Conservation (phyloP, 2,113 vertebrate species). For the Mesembrinibis cayennensis region DNA sequence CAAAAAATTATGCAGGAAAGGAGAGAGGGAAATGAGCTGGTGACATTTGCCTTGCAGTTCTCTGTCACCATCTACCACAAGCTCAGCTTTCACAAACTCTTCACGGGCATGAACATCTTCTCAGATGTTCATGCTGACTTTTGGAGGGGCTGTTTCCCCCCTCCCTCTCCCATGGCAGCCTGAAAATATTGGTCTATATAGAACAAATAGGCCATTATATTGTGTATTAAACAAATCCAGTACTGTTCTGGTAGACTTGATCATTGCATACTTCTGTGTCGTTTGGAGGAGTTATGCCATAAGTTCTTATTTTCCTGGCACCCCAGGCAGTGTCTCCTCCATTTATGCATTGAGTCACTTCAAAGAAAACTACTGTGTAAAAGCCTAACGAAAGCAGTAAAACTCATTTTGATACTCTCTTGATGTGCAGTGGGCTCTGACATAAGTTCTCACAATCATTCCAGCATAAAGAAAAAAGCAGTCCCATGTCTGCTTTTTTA, state of each 20-base stretch:
- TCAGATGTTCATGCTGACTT: background rate
- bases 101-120: background rate
- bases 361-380: slow-evolving; percentile 20
- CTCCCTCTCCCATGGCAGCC: background rate
- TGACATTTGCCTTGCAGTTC: background rate
- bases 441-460: background rate
- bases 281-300: background rate
- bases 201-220: background rate
- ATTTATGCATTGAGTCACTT: background rate
- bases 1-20: background rate
- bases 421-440: slow-evolving; percentile 18
- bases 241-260: background rate
- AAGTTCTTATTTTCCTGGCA: background rate
- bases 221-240: background rate
- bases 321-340: background rate
- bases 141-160: background rate
- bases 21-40: background rate
- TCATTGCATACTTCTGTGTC: background rate
- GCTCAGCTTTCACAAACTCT: background rate
- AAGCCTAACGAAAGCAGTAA: slow-evolving; percentile 51
- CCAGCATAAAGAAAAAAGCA: background rate
- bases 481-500: background rate
- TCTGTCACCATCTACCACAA: background rate
- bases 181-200: background rate
- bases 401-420: slow-evolving; percentile 25